Evolutionary conservation across 2,113 vertebrate species (phyloP), one percentile per base, ranked within the genome.

Genomic region (Rhodinocichla rosea): DNA sequence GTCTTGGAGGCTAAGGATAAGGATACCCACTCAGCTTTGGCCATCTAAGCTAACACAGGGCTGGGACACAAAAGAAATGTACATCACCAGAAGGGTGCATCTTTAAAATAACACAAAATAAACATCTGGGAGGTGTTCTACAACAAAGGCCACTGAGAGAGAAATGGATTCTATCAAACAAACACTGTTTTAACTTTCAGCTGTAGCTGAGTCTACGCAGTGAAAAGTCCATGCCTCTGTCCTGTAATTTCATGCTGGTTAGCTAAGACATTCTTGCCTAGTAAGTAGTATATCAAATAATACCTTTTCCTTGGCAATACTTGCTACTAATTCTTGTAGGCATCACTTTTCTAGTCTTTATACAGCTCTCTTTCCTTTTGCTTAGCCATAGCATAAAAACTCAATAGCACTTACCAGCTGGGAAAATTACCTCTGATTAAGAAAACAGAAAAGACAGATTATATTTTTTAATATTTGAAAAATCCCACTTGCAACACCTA

Each of bases 381-480:
- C 67, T 86, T 91, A 90, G 84, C 90, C 55, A 39, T 83, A 91
- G 73, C 73, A 93, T 56, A 89, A 95, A 89, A 97, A 87, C 30
- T 89, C 84, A 86, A 67, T 50, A 76, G 77, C 73, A 83, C 79
- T 97, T 92, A 94, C 77, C 89, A 93, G 52, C 87, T 91, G 82
- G 44, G 87, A 77, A 96, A 94, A 87, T 95, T 45, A 84, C 75
- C 28, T 91, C 60, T 84, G 86, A 90, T 81, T 96, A 84, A 76
- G 53, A 75, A 92, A 87, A 89, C 77, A 94, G 86, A 95, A 83
- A 79, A 79, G 44, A 55, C 20, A 28, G 69, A 85, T 92, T 89
- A 75, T 62, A 57, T 77, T 92, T 93, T 97, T 96, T 86, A 94
- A 90, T 94, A 81, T 94, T 79, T 63, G 39, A 78, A 97, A 96